Evolutionary conservation across 2,888 invertebrate genomes (phyloP).

Genomic region (Ophion obscuratus): DNA sequence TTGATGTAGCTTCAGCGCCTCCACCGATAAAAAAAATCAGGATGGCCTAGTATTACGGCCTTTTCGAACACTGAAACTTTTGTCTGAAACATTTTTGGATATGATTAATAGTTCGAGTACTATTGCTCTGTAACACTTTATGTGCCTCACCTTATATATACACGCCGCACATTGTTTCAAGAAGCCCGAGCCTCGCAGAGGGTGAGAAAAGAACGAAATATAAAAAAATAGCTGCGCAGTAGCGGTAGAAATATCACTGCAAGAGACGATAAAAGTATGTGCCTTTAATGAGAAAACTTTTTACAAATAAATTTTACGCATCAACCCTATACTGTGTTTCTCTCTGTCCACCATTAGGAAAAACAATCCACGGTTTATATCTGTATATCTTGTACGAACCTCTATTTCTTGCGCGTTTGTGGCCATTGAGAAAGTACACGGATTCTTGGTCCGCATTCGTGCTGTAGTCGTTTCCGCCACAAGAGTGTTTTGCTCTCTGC

Average conservation of each 20-base stretch:
- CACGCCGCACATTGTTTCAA: constrained; percentile 39
- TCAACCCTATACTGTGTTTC: constrained; percentile 28
- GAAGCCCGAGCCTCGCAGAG: constrained; percentile 14
- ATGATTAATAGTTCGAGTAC: neutral
- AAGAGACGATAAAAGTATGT: constrained; percentile 46
- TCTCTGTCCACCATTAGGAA: constrained; percentile 16
- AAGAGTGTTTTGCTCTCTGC: constrained; percentile 26
- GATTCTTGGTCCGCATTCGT: constrained; percentile 14
- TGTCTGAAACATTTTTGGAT: too few relatives aligned
- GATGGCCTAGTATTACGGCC: too few relatives aligned
- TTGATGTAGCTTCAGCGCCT: too few relatives aligned
- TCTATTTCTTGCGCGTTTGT: constrained; percentile 25
- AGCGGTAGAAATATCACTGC: constrained; percentile 40
- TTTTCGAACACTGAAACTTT: too few relatives aligned
- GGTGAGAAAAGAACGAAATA: constrained; percentile 14
- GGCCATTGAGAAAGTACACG: constrained; percentile 23
- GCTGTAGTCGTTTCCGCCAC: constrained; percentile 15
- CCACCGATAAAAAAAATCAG: too few relatives aligned
- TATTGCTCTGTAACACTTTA: neutral
- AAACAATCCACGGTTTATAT: constrained; percentile 23
- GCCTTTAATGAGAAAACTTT: constrained; percentile 68
- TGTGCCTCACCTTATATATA: too few relatives aligned
- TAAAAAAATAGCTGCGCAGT: constrained; percentile 17
- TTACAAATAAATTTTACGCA: constrained; percentile 66
- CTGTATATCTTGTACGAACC: constrained; percentile 8